A percentile compares a stretch with the other conserved stretches of the same genome.
These are phyloP conservation scores for Tarsius wallacei DNA, from an alignment of 2,797 vertebrate genomes.

Conservation along the genomic window DNA sequence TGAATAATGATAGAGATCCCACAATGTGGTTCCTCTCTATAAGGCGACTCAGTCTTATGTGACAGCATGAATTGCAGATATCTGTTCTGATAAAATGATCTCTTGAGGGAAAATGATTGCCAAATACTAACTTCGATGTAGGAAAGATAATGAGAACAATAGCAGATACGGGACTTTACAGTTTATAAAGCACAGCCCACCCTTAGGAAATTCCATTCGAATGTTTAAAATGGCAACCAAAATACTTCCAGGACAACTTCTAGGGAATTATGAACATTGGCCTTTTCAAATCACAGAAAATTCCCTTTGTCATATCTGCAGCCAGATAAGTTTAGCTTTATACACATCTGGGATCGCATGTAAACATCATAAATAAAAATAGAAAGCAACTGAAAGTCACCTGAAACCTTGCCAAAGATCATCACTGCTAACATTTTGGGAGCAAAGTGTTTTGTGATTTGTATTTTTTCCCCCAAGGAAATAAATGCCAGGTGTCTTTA, in stretches of 20 bases:
- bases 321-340: not conserved
- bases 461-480: not conserved
- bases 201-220: conserved; percentile 34
- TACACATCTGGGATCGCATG: not conserved
- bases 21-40: not conserved
- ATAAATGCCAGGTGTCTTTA: not conserved
- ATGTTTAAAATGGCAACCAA: not conserved
- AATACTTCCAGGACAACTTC: conserved; percentile 2
- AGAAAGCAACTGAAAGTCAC: conserved; percentile 27
- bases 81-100: conserved; percentile 40
- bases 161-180: not conserved
- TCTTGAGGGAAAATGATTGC: not conserved
- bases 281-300: conserved; percentile 30
- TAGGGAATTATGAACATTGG: not conserved
- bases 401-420: not conserved
- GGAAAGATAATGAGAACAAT: not conserved
- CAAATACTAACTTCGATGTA: not conserved
- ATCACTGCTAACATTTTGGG: not conserved
- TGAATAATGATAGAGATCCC: not conserved
- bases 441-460: not conserved
- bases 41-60: not conserved
- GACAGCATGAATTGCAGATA: not conserved
- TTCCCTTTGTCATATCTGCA: not conserved
- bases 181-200: not conserved
- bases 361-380: conserved; percentile 12